Evolutionary conservation across 1,140 invertebrate genomes (phyloP).

Genomic region (Gonatopus flavifemur): DNA sequence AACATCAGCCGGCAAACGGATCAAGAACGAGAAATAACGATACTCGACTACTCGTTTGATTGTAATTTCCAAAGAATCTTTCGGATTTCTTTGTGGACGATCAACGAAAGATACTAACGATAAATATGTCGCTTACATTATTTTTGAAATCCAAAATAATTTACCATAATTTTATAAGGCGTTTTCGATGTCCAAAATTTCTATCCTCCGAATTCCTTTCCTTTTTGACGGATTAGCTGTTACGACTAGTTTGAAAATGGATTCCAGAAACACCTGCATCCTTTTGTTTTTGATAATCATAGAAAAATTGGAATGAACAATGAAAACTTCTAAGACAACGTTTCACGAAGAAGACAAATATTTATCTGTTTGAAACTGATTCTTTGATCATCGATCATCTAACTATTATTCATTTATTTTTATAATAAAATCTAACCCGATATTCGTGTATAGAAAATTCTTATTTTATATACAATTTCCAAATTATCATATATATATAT

Average conservation of each 20-base stretch:
- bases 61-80: slow-evolving; percentile 1
- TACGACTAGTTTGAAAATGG: slow-evolving; percentile 34
- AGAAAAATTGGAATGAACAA: too few relatives aligned
- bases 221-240: slow-evolving; percentile 26
- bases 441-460: too few relatives aligned
- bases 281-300: slow-evolving; percentile 7
- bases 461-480: neutral
- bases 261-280: slow-evolving; percentile 30
- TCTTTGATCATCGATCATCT: too few relatives aligned
- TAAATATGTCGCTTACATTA: neutral
- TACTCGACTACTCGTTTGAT: neutral
- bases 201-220: slow-evolving; percentile 8
- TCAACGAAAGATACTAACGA: slow-evolving; percentile 5
- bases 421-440: too few relatives aligned
- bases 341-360: too few relatives aligned
- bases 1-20: slow-evolving; percentile 19
- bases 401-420: too few relatives aligned
- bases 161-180: slow-evolving; percentile 42
- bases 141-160: too few relatives aligned
- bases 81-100: slow-evolving; percentile 8
- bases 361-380: too few relatives aligned
- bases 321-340: too few relatives aligned
- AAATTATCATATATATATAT: slow-evolving; percentile 8
- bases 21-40: too few relatives aligned
- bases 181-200: slow-evolving; percentile 44